Evolutionary conservation across 2,113 vertebrate genomes (phyloP).

Genomic region (Sinosuthora webbiana): DNA sequence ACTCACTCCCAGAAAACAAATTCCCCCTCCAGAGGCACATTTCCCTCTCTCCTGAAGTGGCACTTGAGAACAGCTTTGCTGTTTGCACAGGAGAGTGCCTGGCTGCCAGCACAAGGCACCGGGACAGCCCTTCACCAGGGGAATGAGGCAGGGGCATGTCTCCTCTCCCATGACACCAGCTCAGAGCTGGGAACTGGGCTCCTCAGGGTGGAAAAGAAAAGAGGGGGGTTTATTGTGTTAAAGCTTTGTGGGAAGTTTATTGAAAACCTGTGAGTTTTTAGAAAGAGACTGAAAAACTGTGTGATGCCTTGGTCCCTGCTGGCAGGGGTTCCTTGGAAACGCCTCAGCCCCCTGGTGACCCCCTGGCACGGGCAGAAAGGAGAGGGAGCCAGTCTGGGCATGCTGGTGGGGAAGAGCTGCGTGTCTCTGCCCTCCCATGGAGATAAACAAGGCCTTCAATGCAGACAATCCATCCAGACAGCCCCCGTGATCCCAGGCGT

Average conservation of each 20-base stretch:
- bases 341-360: background rate
- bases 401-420: background rate
- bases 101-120: background rate
- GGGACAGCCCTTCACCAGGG: background rate
- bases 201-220: background rate
- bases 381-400: background rate
- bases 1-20: background rate
- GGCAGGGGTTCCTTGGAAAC: background rate
- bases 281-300: background rate
- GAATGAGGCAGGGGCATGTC: background rate
- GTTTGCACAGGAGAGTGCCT: background rate
- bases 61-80: background rate
- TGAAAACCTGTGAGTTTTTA: background rate
- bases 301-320: rapidly evolving
- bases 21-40: background rate
- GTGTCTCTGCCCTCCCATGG: rapidly evolving
- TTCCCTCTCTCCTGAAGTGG: background rate
- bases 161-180: rapidly evolving
- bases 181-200: background rate
- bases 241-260: background rate
- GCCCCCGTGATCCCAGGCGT: background rate
- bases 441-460: background rate
- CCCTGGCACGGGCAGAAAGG: background rate
- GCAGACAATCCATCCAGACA: background rate
- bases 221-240: background rate